Evolutionary conservation across 1,140 invertebrate species (phyloP).

Genomic region (Achroia grisella): DNA sequence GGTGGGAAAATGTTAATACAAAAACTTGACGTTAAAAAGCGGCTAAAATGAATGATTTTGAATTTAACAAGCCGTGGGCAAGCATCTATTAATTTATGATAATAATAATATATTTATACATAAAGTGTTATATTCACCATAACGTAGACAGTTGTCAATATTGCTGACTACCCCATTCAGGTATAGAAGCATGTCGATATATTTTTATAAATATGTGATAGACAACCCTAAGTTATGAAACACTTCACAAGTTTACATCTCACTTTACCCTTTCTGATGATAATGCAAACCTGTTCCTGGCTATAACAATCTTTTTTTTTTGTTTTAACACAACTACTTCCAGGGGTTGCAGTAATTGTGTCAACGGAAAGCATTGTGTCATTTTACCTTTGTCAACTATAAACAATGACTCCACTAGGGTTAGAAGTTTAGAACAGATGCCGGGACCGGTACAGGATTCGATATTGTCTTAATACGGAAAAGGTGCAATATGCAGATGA

Average conservation of each 20-base stretch:
- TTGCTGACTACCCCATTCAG: too few relatives aligned
- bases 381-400: slow-evolving; percentile 1
- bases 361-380: slow-evolving; percentile 1
- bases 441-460: not conserved
- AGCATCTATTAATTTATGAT: too few relatives aligned
- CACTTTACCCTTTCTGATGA: slow-evolving; percentile 4
- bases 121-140: too few relatives aligned
- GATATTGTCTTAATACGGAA: slow-evolving; percentile 2
- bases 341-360: slow-evolving; percentile 1
- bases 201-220: too few relatives aligned
- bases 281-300: slow-evolving; percentile 4
- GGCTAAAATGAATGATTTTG: too few relatives aligned
- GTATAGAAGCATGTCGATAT: too few relatives aligned
- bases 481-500: slow-evolving; percentile 2
- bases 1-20: too few relatives aligned
- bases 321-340: not conserved
- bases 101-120: too few relatives aligned
- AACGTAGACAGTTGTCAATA: too few relatives aligned
- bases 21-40: too few relatives aligned
- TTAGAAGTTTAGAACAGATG: not conserved
- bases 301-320: slow-evolving; percentile 1
- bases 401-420: not conserved
- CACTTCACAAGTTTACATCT: slow-evolving; percentile 3
- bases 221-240: not conserved
- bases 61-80: too few relatives aligned